phyloP scores from a whole-genome alignment of 1,140 invertebrate genomes.

The Heterodera carotae region DNA sequence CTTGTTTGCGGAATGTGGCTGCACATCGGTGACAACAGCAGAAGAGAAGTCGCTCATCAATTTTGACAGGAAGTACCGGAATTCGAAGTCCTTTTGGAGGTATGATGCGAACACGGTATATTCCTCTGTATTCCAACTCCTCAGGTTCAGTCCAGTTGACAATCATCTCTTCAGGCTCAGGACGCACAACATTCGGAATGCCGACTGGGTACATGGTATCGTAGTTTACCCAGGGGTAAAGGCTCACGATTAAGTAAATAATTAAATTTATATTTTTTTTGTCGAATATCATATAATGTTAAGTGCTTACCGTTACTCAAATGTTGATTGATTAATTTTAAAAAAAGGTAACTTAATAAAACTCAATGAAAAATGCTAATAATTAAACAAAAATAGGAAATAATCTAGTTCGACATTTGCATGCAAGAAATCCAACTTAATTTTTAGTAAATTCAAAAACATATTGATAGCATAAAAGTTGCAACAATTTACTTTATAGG shows the following conservation, averaged over 20 bases:
- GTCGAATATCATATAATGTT: too few species aligned
- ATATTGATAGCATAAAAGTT: too few species aligned
- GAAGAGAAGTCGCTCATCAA: not conserved
- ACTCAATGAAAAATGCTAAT: too few species aligned
- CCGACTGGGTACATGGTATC: not conserved
- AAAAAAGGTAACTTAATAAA: too few species aligned
- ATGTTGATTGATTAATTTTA: too few species aligned
- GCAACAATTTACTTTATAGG: too few species aligned
- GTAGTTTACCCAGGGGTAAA: conserved; percentile 1
- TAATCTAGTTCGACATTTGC: too few species aligned
- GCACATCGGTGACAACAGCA: not conserved
- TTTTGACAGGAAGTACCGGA: not conserved
- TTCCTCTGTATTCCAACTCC: not conserved
- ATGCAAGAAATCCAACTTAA: too few species aligned
- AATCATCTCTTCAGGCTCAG: not conserved
- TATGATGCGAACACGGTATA: not conserved
- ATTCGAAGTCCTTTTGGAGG: conserved; percentile 1
- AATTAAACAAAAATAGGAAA: too few species aligned
- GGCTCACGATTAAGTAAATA: not conserved
- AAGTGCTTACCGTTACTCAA: too few species aligned
- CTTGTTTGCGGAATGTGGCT: not conserved
- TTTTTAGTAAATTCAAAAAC: too few species aligned
- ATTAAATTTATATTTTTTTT: not conserved
- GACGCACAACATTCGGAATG: not conserved
- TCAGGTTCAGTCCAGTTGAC: not conserved